Percentiles rank a stretch among this genome's conserved stretches.
phyloP scores from a whole-genome alignment of 2,888 invertebrate species.

The Acheta domesticus region DNA sequence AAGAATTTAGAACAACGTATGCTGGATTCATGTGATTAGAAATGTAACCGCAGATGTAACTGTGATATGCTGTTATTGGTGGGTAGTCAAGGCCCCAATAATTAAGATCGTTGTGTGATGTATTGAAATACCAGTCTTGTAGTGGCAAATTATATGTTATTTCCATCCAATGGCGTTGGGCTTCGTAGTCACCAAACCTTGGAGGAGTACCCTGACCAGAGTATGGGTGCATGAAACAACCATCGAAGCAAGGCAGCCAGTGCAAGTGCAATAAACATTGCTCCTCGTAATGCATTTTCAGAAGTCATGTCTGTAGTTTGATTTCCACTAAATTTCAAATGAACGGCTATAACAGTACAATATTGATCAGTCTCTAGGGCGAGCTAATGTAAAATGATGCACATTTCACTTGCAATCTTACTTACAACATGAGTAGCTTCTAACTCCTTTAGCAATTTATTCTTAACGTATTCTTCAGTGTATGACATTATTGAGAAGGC shows the following conservation, averaged over 20 bases:
- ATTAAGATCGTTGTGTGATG: conserved; percentile 78
- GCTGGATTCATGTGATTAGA: conserved; percentile 68
- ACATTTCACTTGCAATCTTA: conserved; percentile 42
- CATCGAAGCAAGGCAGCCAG: conserved; percentile 65
- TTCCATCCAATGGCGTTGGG: conserved; percentile 99
- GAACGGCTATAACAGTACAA: neutral
- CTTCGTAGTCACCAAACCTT: conserved; percentile 97
- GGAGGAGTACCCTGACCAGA: conserved; percentile 80
- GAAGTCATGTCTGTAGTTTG: neutral
- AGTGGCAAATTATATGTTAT: conserved; percentile 82
- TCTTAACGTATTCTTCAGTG: conserved; percentile 62
- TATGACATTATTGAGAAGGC: conserved; percentile 54
- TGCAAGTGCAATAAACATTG: conserved; percentile 47
- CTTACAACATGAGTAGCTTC: conserved; percentile 70
- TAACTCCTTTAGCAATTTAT: conserved; percentile 63
- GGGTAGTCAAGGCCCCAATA: conserved; percentile 99
- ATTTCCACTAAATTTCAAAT: neutral
- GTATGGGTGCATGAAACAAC: conserved; percentile 69
- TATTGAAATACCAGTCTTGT: conserved; percentile 74
- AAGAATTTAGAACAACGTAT: conserved; percentile 73
- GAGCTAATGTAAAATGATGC: neutral
- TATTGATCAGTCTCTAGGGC: neutral
- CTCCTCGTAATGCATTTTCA: conserved; percentile 19
- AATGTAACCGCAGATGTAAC: conserved; percentile 70
- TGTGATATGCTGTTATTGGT: conserved; percentile 96